Percentiles rank a stretch among this genome's conserved stretches.
These are phyloP conservation scores for Sciaenops ocellatus DNA, from an alignment of 2,797 vertebrate genomes.

Conservation along the genomic window DNA sequence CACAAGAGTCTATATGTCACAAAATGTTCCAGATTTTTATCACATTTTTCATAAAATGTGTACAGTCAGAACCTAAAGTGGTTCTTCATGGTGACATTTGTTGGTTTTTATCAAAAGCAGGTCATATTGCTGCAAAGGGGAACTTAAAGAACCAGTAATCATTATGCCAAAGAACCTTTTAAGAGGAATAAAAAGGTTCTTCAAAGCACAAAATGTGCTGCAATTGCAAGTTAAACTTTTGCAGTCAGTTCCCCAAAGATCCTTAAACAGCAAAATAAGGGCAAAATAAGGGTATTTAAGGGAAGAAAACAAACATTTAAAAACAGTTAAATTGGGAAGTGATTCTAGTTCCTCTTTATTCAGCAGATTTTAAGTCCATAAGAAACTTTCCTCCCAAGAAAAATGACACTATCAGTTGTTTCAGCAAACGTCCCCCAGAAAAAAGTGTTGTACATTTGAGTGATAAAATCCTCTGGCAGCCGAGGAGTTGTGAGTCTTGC, in stretches of 20 bases:
- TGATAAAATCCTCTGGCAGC: neutral
- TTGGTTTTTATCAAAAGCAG: too few species aligned
- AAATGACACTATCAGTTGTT: neutral
- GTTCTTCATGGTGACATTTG: neutral
- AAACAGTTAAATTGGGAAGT: neutral
- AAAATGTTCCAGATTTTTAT: neutral
- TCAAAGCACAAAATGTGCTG: too few species aligned
- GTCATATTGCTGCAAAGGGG: too few species aligned
- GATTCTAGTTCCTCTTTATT: neutral
- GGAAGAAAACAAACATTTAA: neutral
- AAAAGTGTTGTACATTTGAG: too few species aligned
- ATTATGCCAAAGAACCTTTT: too few species aligned
- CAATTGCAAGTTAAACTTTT: too few species aligned
- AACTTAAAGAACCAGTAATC: too few species aligned
- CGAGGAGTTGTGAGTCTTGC: neutral
- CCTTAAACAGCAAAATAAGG: too few species aligned
- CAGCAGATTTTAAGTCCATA: neutral
- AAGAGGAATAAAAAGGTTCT: too few species aligned
- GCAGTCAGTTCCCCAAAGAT: too few species aligned
- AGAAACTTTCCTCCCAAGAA: neutral
- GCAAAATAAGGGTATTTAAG: too few species aligned
- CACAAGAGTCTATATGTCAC: neutral
- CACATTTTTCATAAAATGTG: neutral
- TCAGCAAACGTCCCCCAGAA: neutral
- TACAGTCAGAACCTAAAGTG: too few species aligned